phyloP scores from a whole-genome alignment of 2,888 invertebrate genomes.

The Spilarctia lutea region DNA sequence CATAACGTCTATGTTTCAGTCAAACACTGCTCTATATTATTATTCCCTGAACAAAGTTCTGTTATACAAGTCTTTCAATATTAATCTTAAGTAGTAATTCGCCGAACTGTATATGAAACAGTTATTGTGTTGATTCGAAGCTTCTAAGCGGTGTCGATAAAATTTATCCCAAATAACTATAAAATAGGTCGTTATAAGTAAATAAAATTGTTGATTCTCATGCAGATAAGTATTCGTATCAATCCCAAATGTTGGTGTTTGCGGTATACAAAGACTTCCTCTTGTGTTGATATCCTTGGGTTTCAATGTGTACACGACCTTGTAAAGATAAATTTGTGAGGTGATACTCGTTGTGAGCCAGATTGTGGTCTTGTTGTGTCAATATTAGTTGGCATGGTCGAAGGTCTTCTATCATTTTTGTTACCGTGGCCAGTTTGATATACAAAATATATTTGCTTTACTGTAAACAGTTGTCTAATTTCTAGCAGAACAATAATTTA shows the following conservation, averaged over 20 bases:
- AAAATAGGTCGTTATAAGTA: slow-evolving; percentile 21
- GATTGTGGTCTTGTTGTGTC: slow-evolving; percentile 15
- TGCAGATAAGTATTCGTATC: slow-evolving; percentile 18
- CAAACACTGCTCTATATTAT: slow-evolving; percentile 6
- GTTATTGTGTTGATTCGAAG: slow-evolving; percentile 36
- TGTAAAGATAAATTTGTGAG: slow-evolving; percentile 39
- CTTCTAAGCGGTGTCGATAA: slow-evolving; percentile 18
- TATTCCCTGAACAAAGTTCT: slow-evolving; percentile 5
- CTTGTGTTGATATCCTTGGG: slow-evolving; percentile 26
- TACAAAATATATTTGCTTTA: neutral
- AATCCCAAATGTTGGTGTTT: slow-evolving; percentile 21
- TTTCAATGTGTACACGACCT: slow-evolving; percentile 34
- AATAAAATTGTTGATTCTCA: slow-evolving; percentile 24
- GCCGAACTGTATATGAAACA: slow-evolving; percentile 41
- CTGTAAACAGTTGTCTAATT: neutral
- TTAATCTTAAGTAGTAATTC: slow-evolving; percentile 43
- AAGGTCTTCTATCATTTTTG: slow-evolving; percentile 14
- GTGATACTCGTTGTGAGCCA: slow-evolving; percentile 12
- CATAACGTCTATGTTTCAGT: slow-evolving; percentile 2
- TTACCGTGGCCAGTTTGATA: neutral
- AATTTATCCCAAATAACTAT: slow-evolving; percentile 18
- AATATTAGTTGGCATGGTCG: slow-evolving; percentile 10
- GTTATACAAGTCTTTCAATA: slow-evolving; percentile 6
- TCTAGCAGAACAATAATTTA: neutral
- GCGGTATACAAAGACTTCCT: slow-evolving; percentile 15